phyloP scores from a whole-genome alignment of 2,113 vertebrate genomes.

The Hippocampus comes region DNA sequence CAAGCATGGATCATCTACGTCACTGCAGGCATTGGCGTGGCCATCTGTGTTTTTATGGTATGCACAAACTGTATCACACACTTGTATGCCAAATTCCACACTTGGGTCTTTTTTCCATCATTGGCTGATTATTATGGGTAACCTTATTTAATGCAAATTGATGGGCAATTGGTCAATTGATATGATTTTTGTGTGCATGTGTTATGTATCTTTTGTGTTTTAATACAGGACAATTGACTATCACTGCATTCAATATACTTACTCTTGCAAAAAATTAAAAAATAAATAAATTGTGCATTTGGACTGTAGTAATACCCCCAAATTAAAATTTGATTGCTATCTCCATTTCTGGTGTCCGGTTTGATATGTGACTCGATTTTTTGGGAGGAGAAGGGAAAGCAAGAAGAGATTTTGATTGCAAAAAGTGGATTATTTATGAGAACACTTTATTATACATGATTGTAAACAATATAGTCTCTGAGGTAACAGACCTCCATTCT shows the following conservation, averaged over 20 bases:
- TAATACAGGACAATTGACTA: not conserved
- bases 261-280: not conserved
- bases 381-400: not conserved
- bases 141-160: not conserved
- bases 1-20: constrained; percentile 61
- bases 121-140: not conserved
- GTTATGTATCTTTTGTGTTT: not conserved
- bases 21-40: constrained; percentile 52
- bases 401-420: too few species aligned
- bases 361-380: not conserved
- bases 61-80: not conserved
- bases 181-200: not conserved
- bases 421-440: too few species aligned
- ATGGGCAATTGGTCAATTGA: not conserved
- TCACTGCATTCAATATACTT: not conserved
- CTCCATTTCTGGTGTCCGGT: not conserved
- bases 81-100: constrained; percentile 1
- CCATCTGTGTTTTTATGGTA: constrained; percentile 65
- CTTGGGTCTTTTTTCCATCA: not conserved
- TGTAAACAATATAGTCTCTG: too few species aligned
- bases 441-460: too few species aligned
- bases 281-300: not conserved
- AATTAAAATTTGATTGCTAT: too few species aligned
- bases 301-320: not conserved
- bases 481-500: too few species aligned